Conservation (phyloP, 2,113 vertebrate genomes). For the Marmota monax region DNA sequence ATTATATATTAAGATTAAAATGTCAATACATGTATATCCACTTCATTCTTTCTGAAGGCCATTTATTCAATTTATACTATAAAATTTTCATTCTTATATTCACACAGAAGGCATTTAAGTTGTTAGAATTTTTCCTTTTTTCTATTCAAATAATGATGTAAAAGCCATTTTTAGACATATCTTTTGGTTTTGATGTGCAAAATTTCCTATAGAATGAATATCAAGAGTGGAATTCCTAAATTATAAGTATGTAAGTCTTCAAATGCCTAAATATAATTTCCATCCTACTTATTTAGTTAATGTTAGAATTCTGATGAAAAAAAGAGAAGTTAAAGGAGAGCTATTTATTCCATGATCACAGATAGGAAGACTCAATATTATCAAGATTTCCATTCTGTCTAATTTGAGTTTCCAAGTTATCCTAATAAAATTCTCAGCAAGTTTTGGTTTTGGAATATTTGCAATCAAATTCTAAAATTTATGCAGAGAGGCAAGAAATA, state of each 20-base stretch:
- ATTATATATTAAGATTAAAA: not conserved
- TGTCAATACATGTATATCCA: not conserved
- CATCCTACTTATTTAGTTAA: not conserved
- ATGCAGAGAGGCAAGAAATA: not conserved
- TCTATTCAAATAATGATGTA: not conserved
- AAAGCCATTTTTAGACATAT: not conserved
- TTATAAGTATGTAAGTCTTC: not conserved
- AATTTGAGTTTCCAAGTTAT: not conserved
- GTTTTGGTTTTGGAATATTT: not conserved
- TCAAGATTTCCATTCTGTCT: not conserved
- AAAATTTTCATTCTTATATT: not conserved
- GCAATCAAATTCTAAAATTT: not conserved
- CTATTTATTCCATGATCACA: not conserved
- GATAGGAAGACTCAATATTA: not conserved
- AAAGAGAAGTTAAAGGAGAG: not conserved
- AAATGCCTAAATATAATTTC: conserved; percentile 14
- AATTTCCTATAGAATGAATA: not conserved
- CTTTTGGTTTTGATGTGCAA: not conserved
- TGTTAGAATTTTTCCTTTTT: not conserved
- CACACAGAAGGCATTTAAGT: not conserved
- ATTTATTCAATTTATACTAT: not conserved
- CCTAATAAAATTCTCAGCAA: not conserved
- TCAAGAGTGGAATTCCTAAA: not conserved
- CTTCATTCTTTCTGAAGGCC: conserved; percentile 14
- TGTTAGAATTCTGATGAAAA: not conserved